Conservation (phyloP, 1,140 invertebrate species). For the Tribolium castaneum region DNA sequence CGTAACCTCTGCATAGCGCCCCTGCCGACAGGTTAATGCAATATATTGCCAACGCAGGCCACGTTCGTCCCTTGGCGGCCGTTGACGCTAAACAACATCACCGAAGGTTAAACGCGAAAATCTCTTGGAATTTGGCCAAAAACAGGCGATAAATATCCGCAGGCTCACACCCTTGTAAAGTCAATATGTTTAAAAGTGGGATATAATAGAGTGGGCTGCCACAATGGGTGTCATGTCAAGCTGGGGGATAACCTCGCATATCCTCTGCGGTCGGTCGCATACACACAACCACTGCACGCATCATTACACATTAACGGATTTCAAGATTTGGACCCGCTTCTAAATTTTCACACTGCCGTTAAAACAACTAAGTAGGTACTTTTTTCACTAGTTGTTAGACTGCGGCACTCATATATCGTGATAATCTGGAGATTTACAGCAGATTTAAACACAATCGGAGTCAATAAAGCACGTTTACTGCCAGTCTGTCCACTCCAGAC, state of each 20-base stretch:
- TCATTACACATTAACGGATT: slow-evolving; percentile 59
- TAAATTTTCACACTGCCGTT: neutral
- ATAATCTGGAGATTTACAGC: slow-evolving; percentile 49
- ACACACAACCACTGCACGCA: slow-evolving; percentile 49
- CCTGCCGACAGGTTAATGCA: slow-evolving; percentile 52
- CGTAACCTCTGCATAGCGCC: slow-evolving; percentile 50
- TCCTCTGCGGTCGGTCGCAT: slow-evolving; percentile 4
- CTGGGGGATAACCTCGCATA: slow-evolving; percentile 46
- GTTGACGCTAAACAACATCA: neutral
- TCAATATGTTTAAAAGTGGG: slow-evolving; percentile 61
- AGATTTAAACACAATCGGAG: slow-evolving; percentile 44
- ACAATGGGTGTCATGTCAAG: slow-evolving; percentile 61
- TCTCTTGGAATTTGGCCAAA: neutral
- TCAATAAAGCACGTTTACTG: slow-evolving; percentile 47
- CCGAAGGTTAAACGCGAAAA: neutral
- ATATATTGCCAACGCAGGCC: slow-evolving; percentile 43
- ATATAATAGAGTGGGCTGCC: slow-evolving; percentile 61
- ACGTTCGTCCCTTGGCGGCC: slow-evolving; percentile 25
- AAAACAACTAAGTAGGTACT: neutral
- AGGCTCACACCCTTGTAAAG: slow-evolving; percentile 62
- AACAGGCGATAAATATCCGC: slow-evolving; percentile 45
- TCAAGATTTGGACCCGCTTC: slow-evolving; percentile 29
- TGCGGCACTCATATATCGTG: slow-evolving; percentile 40
- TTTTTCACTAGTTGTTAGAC: neutral
- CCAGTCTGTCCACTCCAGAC: slow-evolving; percentile 21